phyloP scores from a whole-genome alignment of 2,113 vertebrate species.

The Caracal caracal region DNA sequence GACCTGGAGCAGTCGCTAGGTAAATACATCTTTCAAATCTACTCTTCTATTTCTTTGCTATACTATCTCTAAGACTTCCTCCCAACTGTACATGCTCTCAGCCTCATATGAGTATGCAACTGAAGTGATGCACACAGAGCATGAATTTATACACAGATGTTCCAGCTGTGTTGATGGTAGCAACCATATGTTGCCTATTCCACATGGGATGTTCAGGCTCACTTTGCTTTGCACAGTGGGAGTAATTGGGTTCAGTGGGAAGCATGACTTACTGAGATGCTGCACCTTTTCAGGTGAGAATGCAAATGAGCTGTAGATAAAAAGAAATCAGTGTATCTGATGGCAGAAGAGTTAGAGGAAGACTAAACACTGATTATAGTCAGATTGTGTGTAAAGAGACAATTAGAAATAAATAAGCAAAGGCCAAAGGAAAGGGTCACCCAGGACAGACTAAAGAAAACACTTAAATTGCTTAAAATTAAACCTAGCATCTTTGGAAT shows the following conservation, averaged over 20 bases:
- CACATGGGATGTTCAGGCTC: not conserved
- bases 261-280: conserved; percentile 14
- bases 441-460: not conserved
- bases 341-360: not conserved
- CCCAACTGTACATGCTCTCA: not conserved
- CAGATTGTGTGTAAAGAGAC: conserved; percentile 11
- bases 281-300: conserved; percentile 56
- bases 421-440: not conserved
- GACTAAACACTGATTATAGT: not conserved
- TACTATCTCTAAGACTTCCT: not conserved
- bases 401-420: conserved; percentile 39
- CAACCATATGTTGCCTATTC: conserved; percentile 58
- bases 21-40: not conserved
- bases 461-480: not conserved
- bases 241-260: conserved; percentile 60
- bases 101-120: not conserved
- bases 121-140: conserved; percentile 48
- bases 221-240: conserved; percentile 51
- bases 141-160: conserved; percentile 52
- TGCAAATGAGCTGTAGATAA: conserved; percentile 57
- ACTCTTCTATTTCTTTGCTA: not conserved
- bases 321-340: conserved; percentile 36
- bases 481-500: not conserved
- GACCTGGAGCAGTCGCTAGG: not conserved
- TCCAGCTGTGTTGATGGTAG: conserved; percentile 61